Base-by-base conservation (phyloP, 2,888 invertebrate species). In the Palloptera scutellata region DNA sequence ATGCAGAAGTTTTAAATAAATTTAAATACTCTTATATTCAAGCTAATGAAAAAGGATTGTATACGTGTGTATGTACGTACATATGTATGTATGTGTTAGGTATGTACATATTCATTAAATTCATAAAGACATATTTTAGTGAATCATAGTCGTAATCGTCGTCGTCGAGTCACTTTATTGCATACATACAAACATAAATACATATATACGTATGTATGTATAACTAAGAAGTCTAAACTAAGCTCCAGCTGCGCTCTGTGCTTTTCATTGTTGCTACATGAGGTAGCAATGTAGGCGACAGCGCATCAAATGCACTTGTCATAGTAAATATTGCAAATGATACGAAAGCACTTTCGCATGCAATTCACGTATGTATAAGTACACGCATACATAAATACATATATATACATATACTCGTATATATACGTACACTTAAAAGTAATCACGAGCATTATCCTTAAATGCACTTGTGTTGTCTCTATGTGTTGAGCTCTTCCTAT, bases 291-390 rank as follows among this genome's bases (percentile, higher is more conserved):
- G 15, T 43, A 42, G 15, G 19, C 15, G 63, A 53, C 67, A 67
- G 59, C 59, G 63, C 59, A 59, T 19, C 67, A 67, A 61, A 67
- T 67, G 67, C 67, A 67, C 63, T 67, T 67, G 67, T 67, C 67
- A 59, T 59, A 30, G 30, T 30, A 30, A 30, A 30, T 30, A 30
- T 30, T 30, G 30, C 30, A 30, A 30, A 30, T 30, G 30, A 30
- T 30, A 30, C 6, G 30, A 30, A 30, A 30, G 30, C 30, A 30
- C 30, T 30, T 30, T 30, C 6, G 6, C 30, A 30, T 30, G 30
- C 30, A 30, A 30, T 30, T 30, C 30, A 30, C 30, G 6, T 30
- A 30, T 6, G 40, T 64, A 59, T 59, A 67, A 67, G 59, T 63
- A 63, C 30, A 63, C 57, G 62, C 62, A 61, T 41, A 61, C 19